phyloP scores from a whole-genome alignment of 1,140 invertebrate genomes.

The Aphelenchoides besseyi region DNA sequence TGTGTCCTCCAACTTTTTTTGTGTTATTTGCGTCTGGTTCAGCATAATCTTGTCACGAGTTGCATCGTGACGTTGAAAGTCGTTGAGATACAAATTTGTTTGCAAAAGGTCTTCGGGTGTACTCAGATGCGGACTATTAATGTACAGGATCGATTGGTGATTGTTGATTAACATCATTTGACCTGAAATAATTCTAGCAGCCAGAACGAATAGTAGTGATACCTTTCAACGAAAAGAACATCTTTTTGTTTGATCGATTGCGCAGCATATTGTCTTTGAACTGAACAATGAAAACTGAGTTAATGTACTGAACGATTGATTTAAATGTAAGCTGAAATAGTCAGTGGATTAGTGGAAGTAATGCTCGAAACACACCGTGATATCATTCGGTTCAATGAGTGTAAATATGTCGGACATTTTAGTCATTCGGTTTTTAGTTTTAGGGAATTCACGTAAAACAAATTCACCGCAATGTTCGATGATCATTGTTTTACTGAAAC shows the following conservation, averaged over 20 bases:
- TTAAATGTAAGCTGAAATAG: constrained; percentile 42
- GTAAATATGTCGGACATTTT: constrained; percentile 33
- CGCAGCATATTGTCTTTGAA: constrained; percentile 23
- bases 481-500: constrained; percentile 61
- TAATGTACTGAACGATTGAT: constrained; percentile 27
- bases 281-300: constrained; percentile 41
- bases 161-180: constrained; percentile 43
- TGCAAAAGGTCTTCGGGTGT: constrained; percentile 55
- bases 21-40: constrained; percentile 57
- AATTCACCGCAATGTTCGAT: constrained; percentile 57
- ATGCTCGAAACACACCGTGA: constrained; percentile 28
- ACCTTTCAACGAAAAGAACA: constrained; percentile 61
- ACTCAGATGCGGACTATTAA: constrained; percentile 63
- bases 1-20: constrained; percentile 63
- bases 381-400: constrained; percentile 36
- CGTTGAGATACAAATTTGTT: constrained; percentile 61
- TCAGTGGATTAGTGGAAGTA: no score
- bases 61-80: constrained; percentile 64
- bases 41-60: constrained; percentile 64
- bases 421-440: constrained; percentile 25
- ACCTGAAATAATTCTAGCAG: constrained; percentile 54
- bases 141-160: constrained; percentile 62
- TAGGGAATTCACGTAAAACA: constrained; percentile 18
- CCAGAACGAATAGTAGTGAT: constrained; percentile 48
- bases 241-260: constrained; percentile 43